A percentile compares a stretch with the other conserved stretches of the same genome.
phyloP scores from a whole-genome alignment of 2,888 invertebrate genomes.

The Brenthis daphne region DNA sequence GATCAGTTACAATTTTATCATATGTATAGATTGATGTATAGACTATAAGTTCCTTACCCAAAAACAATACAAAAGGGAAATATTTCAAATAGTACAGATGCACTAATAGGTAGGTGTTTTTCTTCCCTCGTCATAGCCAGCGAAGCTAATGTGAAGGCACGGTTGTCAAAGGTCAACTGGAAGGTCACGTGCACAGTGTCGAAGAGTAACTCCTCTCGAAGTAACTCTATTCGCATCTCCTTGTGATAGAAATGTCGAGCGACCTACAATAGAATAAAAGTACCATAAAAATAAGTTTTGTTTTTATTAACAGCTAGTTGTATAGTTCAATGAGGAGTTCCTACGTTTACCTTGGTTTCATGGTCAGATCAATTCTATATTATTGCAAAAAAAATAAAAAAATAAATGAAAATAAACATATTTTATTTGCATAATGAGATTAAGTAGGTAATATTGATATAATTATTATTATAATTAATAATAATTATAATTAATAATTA shows the following conservation, averaged over 20 bases:
- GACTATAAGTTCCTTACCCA: constrained; percentile 83
- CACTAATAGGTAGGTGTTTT: constrained; percentile 93
- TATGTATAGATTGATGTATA: neutral
- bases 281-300: neutral
- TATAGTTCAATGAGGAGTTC: too few species aligned
- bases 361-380: too few species aligned
- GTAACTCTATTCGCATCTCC: constrained; percentile 94
- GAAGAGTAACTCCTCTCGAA: constrained; percentile 92
- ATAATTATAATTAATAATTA: too few species aligned
- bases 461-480: too few species aligned
- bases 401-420: too few species aligned
- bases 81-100: constrained; percentile 95
- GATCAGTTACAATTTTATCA: too few species aligned
- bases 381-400: too few species aligned
- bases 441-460: too few species aligned
- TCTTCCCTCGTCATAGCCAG: constrained; percentile 93
- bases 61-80: constrained; percentile 99
- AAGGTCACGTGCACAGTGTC: constrained; percentile 97
- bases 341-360: too few species aligned
- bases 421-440: too few species aligned
- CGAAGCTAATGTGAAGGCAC: constrained; percentile 92
- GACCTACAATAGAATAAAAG: constrained; percentile 80
- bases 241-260: constrained; percentile 97
- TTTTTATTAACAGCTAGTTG: neutral
- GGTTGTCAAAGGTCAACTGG: constrained; percentile 96